A percentile compares a stretch with the other conserved stretches of the same genome.
These are phyloP conservation scores for Machaerirhynchus nigripectus DNA, from an alignment of 2,113 vertebrate genomes.

Conservation along the genomic window DNA sequence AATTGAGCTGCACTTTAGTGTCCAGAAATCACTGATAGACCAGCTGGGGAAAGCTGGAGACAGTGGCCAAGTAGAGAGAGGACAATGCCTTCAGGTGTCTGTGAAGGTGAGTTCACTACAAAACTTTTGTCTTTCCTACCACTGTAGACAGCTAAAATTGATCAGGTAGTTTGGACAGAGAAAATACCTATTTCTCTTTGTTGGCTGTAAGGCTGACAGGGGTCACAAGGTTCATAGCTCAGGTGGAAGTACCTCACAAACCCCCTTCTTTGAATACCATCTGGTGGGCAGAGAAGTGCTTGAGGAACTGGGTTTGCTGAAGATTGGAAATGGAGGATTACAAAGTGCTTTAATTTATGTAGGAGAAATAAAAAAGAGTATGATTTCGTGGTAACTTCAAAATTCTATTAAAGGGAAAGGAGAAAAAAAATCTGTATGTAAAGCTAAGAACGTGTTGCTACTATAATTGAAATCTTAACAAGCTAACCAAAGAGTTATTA, in stretches of 20 bases:
- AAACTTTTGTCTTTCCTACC: not conserved
- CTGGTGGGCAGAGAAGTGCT: not conserved
- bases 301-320: not conserved
- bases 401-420: not conserved
- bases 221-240: not conserved
- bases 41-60: not conserved
- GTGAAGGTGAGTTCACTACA: not conserved
- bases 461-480: not conserved
- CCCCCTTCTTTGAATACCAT: not conserved
- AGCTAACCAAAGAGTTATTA: not conserved
- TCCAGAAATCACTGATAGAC: not conserved
- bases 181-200: not conserved
- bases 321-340: not conserved
- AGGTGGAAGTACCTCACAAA: not conserved
- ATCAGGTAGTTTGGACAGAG: not conserved
- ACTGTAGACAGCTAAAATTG: not conserved
- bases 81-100: not conserved
- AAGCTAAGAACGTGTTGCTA: not conserved
- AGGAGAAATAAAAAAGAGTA: not conserved
- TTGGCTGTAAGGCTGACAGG: not conserved
- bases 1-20: not conserved
- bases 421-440: not conserved
- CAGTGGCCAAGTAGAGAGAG: not conserved
- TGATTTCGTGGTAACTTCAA: not conserved
- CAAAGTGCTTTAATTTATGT: not conserved